Percentiles rank a stretch among this genome's conserved stretches.
phyloP scores from a whole-genome alignment of 2,888 invertebrate species.

The Resseliella maxima region DNA sequence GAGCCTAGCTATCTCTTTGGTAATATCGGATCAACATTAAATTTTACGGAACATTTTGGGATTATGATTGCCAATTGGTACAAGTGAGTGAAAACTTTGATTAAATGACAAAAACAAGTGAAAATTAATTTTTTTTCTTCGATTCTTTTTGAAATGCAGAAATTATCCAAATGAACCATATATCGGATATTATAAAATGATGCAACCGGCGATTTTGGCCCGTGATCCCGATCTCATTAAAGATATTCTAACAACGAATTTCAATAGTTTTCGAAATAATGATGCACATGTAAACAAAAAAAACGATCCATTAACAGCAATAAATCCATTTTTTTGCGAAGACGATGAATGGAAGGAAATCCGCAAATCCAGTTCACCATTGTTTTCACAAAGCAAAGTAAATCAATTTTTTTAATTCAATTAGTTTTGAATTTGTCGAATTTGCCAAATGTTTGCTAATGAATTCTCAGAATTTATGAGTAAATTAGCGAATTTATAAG shows the following conservation, averaged over 20 bases:
- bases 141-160: not conserved
- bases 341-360: conserved; percentile 66
- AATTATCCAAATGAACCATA: conserved; percentile 61
- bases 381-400: conserved; percentile 65
- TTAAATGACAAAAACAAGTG: too few species aligned
- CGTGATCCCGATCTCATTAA: conserved; percentile 64
- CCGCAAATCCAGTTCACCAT: conserved; percentile 65
- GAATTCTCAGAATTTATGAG: too few species aligned
- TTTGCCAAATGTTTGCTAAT: too few species aligned
- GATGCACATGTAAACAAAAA: conserved; percentile 64
- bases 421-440: not conserved
- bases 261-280: conserved; percentile 65
- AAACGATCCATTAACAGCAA: conserved; percentile 65
- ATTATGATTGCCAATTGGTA: conserved; percentile 58
- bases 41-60: conserved; percentile 57
- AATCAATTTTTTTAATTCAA: conserved; percentile 61
- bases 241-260: conserved; percentile 63
- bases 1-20: conserved; percentile 58
- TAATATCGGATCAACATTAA: conserved; percentile 58
- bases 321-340: conserved; percentile 65
- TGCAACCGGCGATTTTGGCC: conserved; percentile 62
- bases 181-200: conserved; percentile 64
- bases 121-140: too few species aligned
- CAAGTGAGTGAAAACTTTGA: conserved; percentile 58
- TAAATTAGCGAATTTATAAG: too few species aligned